Evolutionary conservation across 2,797 vertebrate genomes (phyloP), one percentile per base, ranked within the genome.

Genomic region (Rhinatrema bivittatum): DNA sequence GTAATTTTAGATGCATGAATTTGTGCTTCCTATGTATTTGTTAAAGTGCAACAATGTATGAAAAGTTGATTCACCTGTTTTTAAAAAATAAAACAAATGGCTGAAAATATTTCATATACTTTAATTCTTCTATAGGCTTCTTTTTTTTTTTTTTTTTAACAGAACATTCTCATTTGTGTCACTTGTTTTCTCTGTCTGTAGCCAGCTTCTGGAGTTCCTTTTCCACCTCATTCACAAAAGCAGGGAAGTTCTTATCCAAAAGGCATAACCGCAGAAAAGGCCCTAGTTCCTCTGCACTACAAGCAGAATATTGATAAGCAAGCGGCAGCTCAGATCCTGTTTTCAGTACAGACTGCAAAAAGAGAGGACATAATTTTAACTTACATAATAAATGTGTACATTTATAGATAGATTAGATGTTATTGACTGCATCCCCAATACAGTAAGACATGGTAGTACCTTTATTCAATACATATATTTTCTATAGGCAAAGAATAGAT

Each of bases 1-100:
- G 71, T 88, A 88, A 87, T 84, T 88, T 80, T 90, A 93, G 89
- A 81, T 98, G 94, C 94, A 97, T 98, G 94, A 89, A 82, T 81
- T 86, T 75, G 88, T 82, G 89, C 88, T 91, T 83, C n/a, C 79
- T 78, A 84, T 93, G 86, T 95, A 88, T 86, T 67, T 89, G 86
- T 85, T 89, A 85, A 86, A 78, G 83, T 93, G 88, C 87, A 88
- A 88, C 88, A 88, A 87, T 88, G 89, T 91, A 82, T 85, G 89
- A 88, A 61, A 87, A 81, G 73, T 85, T 84, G 82, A 87, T 80
- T 87, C 82, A 90, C 86, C 84, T 80, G 89, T 97, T 93, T 96
- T 95, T 92, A 87, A 89, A n/a, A 81, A 94, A 97, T 95, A 96
- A 98, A 97, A 88, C 77, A 62, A 80, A 47, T 50, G 60, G 87